These are phyloP conservation scores for Galendromus occidentalis DNA, from an alignment of 1,140 invertebrate species.

Conservation along the genomic window DNA sequence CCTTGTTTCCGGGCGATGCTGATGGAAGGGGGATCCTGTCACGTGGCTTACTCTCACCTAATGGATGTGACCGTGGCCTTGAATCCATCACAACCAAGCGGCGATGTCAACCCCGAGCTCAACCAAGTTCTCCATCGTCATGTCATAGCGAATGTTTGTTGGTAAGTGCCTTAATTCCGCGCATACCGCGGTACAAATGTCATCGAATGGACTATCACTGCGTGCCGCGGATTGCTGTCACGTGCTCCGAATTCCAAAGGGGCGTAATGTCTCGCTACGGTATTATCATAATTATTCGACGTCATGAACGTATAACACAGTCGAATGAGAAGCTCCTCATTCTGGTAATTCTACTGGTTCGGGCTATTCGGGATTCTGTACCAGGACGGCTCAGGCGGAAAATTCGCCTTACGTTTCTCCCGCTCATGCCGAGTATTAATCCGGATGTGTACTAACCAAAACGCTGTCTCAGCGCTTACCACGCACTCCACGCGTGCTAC, in stretches of 20 bases:
- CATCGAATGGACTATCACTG: neutral
- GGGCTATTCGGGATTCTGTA: neutral
- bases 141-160: neutral
- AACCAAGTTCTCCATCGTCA: neutral
- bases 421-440: neutral
- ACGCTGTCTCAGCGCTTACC: too few species aligned
- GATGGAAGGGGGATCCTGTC: neutral
- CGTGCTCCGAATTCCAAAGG: neutral
- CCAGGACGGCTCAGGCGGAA: neutral
- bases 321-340: neutral
- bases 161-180: neutral
- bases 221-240: neutral
- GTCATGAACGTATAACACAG: neutral
- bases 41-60: neutral
- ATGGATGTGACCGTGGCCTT: neutral
- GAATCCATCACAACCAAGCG: neutral
- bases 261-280: neutral
- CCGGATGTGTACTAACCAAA: too few species aligned
- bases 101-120: neutral
- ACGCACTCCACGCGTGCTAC: neutral
- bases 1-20: constrained; percentile 1
- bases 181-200: neutral
- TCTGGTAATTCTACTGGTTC: neutral
- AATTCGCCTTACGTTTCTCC: neutral
- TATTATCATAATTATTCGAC: neutral